These are phyloP conservation scores for Meghimatium bilineatum DNA, from an alignment of 2,888 invertebrate genomes.

Conservation along the genomic window DNA sequence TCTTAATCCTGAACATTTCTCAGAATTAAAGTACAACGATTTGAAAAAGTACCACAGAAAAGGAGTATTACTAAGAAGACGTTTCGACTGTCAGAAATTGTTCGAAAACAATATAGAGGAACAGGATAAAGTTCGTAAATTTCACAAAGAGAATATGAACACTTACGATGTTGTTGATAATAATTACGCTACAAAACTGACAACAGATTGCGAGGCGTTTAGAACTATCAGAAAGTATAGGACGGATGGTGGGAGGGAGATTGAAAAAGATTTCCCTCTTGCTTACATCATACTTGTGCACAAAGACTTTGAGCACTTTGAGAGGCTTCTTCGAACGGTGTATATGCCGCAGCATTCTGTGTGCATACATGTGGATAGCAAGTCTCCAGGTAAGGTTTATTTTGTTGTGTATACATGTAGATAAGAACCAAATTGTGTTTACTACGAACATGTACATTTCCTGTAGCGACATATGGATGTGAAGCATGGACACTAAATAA, in stretches of 20 bases:
- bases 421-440: too few relatives aligned
- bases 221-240: conserved; percentile 24
- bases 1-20: neutral
- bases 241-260: neutral
- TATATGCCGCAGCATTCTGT: conserved; percentile 42
- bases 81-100: conserved; percentile 29
- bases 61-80: neutral
- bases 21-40: conserved; percentile 1
- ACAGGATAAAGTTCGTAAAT: neutral
- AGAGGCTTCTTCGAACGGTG: conserved; percentile 19
- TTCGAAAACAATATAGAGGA: neutral
- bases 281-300: conserved; percentile 42
- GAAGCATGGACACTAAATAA: too few relatives aligned
- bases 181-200: neutral
- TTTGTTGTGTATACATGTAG: too few relatives aligned
- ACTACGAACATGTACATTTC: too few relatives aligned
- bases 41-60: conserved; percentile 1
- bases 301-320: conserved; percentile 44
- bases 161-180: neutral
- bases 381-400: conserved; percentile 24
- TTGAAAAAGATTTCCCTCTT: conserved; percentile 22
- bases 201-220: conserved; percentile 28
- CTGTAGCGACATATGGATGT: too few relatives aligned
- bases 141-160: neutral
- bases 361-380: conserved; percentile 44